These are phyloP conservation scores for Masticophis lateralis DNA, from an alignment of 2,797 vertebrate genomes.

Conservation along the genomic window DNA sequence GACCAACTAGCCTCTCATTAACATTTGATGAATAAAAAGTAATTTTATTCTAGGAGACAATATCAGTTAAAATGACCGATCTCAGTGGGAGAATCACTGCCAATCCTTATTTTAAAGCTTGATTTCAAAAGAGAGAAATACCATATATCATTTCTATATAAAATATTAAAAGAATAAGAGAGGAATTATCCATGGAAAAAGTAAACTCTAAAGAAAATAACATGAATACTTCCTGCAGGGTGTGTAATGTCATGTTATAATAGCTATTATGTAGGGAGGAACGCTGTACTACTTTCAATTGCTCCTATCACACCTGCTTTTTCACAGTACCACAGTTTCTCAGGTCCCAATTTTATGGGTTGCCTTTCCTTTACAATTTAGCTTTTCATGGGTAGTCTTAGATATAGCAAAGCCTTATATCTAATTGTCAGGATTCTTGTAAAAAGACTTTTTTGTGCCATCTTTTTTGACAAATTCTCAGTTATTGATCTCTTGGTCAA, in stretches of 20 bases:
- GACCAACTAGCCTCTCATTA: constrained; percentile 36
- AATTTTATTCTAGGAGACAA: constrained; percentile 38
- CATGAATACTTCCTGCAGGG: not conserved
- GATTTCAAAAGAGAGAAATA: constrained; percentile 49
- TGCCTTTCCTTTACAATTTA: not conserved
- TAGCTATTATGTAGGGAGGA: not conserved
- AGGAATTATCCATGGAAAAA: constrained; percentile 23
- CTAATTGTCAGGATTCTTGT: not conserved
- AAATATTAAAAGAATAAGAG: constrained; percentile 46
- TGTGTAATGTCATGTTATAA: not conserved
- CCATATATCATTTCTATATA: constrained; percentile 6
- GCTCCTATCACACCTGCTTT: not conserved
- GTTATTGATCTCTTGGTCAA: not conserved
- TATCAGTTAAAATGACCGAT: constrained; percentile 51
- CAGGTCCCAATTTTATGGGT: not conserved
- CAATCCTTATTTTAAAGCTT: constrained; percentile 39
- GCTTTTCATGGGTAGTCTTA: not conserved
- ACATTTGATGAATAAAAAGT: constrained; percentile 55
- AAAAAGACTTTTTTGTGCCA: not conserved
- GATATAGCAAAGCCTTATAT: not conserved
- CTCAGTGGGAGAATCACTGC: constrained; percentile 42
- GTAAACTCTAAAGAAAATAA: constrained; percentile 19
- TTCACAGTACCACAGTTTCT: not conserved
- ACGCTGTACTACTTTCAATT: not conserved
- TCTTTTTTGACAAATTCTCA: not conserved